These are phyloP conservation scores for Xylota sylvarum DNA, from an alignment of 2,888 invertebrate genomes.

Conservation along the genomic window DNA sequence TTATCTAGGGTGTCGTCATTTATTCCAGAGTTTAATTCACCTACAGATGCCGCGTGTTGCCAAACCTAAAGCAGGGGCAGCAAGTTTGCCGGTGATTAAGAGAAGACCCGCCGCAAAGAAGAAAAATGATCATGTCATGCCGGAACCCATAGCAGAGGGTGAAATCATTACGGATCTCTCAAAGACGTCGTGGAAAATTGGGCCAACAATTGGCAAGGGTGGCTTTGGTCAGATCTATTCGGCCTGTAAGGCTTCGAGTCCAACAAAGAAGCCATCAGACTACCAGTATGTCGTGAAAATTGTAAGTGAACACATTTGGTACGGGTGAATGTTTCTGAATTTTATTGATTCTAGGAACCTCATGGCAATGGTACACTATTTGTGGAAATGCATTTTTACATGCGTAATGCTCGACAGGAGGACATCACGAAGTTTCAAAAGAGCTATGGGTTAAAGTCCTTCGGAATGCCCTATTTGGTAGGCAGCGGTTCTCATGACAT, in stretches of 20 bases:
- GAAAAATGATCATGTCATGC: slow-evolving; percentile 82
- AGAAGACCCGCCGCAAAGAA: slow-evolving; percentile 78
- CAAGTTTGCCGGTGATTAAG: slow-evolving; percentile 60
- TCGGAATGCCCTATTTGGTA: slow-evolving; percentile 86
- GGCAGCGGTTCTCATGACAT: slow-evolving; percentile 93
- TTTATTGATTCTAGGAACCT: slow-evolving; percentile 77
- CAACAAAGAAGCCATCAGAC: slow-evolving; percentile 85
- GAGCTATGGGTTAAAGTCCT: slow-evolving; percentile 76
- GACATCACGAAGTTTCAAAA: slow-evolving; percentile 78
- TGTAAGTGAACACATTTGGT: slow-evolving; percentile 86
- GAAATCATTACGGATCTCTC: slow-evolving; percentile 91
- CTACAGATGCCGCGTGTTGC: slow-evolving; percentile 75
- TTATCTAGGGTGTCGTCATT: neutral
- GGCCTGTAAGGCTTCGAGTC: slow-evolving; percentile 88
- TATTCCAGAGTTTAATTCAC: neutral
- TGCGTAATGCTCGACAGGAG: slow-evolving; percentile 89
- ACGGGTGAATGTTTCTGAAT: neutral
- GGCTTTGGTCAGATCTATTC: slow-evolving; percentile 98
- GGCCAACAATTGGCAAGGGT: slow-evolving; percentile 94
- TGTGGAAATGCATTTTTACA: slow-evolving; percentile 88
- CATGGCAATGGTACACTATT: slow-evolving; percentile 88
- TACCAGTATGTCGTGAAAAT: slow-evolving; percentile 92
- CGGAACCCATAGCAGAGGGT: slow-evolving; percentile 86
- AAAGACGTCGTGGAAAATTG: slow-evolving; percentile 94
- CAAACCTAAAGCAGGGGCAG: slow-evolving; percentile 67